These are phyloP conservation scores for Ashinkailepas kermadecensis DNA, from an alignment of 2,888 invertebrate genomes.

Conservation along the genomic window DNA sequence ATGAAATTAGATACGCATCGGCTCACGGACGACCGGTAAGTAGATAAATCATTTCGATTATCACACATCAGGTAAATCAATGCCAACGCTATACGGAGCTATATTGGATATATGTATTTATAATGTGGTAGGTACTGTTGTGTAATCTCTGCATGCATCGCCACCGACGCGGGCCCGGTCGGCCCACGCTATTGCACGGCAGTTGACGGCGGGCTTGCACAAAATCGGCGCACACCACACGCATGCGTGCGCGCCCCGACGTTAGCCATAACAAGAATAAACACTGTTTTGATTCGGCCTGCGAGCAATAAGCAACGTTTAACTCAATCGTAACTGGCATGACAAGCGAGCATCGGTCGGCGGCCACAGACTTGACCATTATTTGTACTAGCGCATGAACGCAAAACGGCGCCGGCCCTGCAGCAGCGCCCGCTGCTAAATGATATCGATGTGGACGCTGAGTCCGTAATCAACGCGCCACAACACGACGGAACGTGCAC, in stretches of 20 bases:
- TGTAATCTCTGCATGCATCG: neutral
- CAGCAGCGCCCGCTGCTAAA: neutral
- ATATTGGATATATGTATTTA: too few relatives aligned
- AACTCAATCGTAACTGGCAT: conserved; percentile 8
- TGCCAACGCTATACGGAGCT: too few relatives aligned
- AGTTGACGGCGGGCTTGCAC: neutral
- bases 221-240: neutral
- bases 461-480: neutral
- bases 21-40: neutral
- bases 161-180: neutral
- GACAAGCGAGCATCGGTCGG: conserved; percentile 1
- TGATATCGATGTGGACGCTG: neutral
- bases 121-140: too few relatives aligned
- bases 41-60: conserved; percentile 14
- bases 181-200: conserved; percentile 7
- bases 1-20: neutral
- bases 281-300: conserved; percentile 8
- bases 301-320: neutral
- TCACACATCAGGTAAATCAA: conserved; percentile 1
- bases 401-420: neutral
- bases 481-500: neutral
- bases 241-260: neutral
- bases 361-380: neutral
- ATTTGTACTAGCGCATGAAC: conserved; percentile 21
- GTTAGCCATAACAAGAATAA: conserved; percentile 14